A percentile compares a stretch with the other conserved stretches of the same genome.
Conservation (phyloP, 2,888 invertebrate species). For the Cancer borealis region DNA sequence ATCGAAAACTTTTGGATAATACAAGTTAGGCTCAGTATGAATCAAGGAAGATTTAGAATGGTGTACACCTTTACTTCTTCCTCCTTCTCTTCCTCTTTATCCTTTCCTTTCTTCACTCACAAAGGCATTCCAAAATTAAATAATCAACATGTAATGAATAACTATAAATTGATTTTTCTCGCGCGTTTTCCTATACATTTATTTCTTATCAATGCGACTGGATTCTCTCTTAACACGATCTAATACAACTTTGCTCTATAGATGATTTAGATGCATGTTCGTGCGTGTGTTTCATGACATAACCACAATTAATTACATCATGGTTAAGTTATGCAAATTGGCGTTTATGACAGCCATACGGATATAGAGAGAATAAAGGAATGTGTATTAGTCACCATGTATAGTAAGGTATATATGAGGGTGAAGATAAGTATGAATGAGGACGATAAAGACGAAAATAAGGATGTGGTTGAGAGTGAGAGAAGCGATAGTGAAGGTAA, state of each 20-base stretch:
- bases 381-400: background rate
- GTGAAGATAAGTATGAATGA: background rate
- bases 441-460: background rate
- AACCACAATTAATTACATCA: too few relatives aligned
- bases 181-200: background rate
- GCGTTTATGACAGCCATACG: too few relatives aligned
- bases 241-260: constrained; percentile 64
- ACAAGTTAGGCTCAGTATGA: background rate
- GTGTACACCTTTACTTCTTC: background rate
- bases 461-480: background rate
- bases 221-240: constrained; percentile 70
- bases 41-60: background rate
- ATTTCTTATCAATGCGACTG: constrained; percentile 10
- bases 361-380: background rate
- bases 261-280: constrained; percentile 29
- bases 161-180: too few relatives aligned
- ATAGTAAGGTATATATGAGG: background rate
- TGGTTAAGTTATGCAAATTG: too few relatives aligned
- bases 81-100: background rate
- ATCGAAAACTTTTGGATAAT: background rate
- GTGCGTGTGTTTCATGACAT: too few relatives aligned
- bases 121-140: too few relatives aligned
- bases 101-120: background rate
- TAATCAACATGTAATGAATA: too few relatives aligned
- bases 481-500: background rate